phyloP scores from a whole-genome alignment of 2,888 invertebrate species.

The Sepioteuthis lessoniana region DNA sequence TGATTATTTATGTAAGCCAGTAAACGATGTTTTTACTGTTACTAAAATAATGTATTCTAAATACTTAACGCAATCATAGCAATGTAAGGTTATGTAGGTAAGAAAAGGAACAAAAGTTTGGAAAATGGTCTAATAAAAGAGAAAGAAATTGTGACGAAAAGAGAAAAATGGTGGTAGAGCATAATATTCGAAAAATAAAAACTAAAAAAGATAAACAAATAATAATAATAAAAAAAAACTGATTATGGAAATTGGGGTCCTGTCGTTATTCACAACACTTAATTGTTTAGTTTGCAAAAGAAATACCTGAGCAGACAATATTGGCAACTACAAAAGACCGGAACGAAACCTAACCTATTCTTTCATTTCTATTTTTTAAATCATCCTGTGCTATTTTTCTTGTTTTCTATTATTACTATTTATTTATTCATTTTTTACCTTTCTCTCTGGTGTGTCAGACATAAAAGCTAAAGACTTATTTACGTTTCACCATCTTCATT shows the following conservation, averaged over 20 bases:
- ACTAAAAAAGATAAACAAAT: background rate
- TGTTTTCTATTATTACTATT: too few relatives aligned
- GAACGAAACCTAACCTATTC: constrained; percentile 33
- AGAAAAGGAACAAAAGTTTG: background rate
- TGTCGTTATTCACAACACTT: background rate
- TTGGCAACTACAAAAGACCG: background rate
- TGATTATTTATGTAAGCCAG: too few relatives aligned
- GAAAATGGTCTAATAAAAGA: background rate
- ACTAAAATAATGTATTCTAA: background rate
- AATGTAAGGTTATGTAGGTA: background rate
- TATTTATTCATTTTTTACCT: too few relatives aligned
- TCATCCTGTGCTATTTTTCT: background rate
- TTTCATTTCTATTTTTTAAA: background rate
- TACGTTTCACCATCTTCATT: background rate
- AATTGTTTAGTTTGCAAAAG: background rate
- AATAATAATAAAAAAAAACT: background rate
- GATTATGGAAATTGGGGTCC: background rate
- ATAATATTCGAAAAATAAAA: background rate
- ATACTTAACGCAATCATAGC: background rate
- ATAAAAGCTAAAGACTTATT: background rate
- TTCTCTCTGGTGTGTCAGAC: background rate
- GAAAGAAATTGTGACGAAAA: background rate
- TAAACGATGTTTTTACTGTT: too few relatives aligned
- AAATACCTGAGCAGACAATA: constrained; percentile 3
- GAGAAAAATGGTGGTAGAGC: background rate